Base-by-base conservation (phyloP, 2,888 invertebrate genomes). In the Monopis laevigella region DNA sequence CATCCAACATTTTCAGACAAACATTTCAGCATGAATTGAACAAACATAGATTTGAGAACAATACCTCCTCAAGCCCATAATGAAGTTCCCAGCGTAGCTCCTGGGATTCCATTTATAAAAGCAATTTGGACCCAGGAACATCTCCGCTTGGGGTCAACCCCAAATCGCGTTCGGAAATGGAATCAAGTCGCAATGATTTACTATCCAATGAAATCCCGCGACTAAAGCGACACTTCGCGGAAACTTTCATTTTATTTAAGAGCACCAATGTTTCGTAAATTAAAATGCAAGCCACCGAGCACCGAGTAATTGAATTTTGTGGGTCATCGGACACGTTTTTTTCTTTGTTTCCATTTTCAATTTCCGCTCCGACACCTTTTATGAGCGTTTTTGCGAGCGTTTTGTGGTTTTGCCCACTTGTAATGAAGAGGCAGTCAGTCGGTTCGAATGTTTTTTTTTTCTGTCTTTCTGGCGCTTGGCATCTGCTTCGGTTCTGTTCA, bases 241-340 rank as follows among this genome's bases (percentile, higher is more conserved):
- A 30, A 43, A 46, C 46, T 46, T 46, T 43, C 42, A 46, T 46
- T 46, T 42, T 36, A 40, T 43, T 42, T 40, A 30, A 39, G 19
- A 12, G 29, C 4, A 39, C 39, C 28, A 18, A 18, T 30, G 38
- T 32, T 32, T 34, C 39, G 19, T 43, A 40, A 26, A 65, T 69
- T 66, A 62, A 54, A 62, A 66, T 66, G 61, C 65, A 58, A 48
- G 46, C 48, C 45, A 21, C 36, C 27, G 62, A 62, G 59, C 58
- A 50, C 54, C 51, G 51, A 54, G 58, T 64, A 65, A 68, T 70
- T 66, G 68, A 65, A 64, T 70, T 66, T 43, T 44, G 58, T 64
- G 55, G 64, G 54, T 59, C 66, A 65, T 58, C 54, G 59, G 48
- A 48, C 56, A 47, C 45, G 43, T 47, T 45, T 51, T 16, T 35